Evolutionary conservation across 2,113 vertebrate species (phyloP), one percentile per base, ranked within the genome.

Genomic region (Psettodes erumei): DNA sequence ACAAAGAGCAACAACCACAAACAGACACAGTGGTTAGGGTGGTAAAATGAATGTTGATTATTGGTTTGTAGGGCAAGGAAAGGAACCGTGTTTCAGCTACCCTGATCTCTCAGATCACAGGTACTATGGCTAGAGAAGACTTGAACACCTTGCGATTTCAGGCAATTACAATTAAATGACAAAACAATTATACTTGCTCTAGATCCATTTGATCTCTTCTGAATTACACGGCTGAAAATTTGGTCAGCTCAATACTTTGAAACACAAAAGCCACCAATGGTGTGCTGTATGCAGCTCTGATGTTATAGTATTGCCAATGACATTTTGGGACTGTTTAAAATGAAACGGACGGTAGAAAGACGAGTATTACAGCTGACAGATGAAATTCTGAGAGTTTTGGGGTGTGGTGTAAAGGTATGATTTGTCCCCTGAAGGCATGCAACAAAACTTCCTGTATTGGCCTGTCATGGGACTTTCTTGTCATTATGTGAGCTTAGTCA

Each of bases 401-500:
- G 23, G 5, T 2, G 0, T 11, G 6, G 21, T 35, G 30, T 32
- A 19, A 33, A 68, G 21, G 47, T 32, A 47, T 56, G 37, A 65
- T 43, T 15, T 78, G 27, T 30, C 2, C 7, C 60, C 21, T 30
- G 25, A 27, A 71, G 47, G 11, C 42, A 62, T 2, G 21, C 8
- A 53, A 54, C 7, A 23, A 25, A 25, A 73, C 48, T 59, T 75
- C 78, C 63, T 68, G 62, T 27, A 35, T 47, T 56, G 30, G 6
- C 21, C 33, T 25, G 40, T 71, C 73, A 74, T 42, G 35, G 30
- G 69, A 61, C 23, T 53, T 68, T 50, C 13, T 28, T 1, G 15
- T 65, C 53, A 13, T 38, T 54, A 28, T 43, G 30, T 76, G 62
- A 21, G n/a, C 55, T 78, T 62, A 80, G 61, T 86, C 66, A 83